Conservation (phyloP, 2,888 invertebrate species). For the Xanthorhoe spadicearia region DNA sequence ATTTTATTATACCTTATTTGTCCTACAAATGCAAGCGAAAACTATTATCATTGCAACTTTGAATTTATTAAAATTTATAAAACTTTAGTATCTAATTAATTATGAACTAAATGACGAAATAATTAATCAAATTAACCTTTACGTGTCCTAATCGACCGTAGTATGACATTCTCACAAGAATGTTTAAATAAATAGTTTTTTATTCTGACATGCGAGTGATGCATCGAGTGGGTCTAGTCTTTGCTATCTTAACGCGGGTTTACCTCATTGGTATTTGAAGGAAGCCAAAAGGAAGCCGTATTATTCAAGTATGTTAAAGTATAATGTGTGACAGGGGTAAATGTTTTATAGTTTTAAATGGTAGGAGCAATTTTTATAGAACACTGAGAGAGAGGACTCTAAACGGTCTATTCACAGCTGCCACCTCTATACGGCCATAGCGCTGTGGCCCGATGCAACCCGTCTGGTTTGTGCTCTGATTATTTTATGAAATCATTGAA, state of each 20-base stretch:
- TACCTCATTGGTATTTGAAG: no score
- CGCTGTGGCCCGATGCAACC: no score
- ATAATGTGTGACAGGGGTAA: not conserved
- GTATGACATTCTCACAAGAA: conserved; percentile 58
- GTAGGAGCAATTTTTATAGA: no score
- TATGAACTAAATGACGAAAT: conserved; percentile 27
- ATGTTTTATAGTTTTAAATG: no score
- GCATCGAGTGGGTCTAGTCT: conserved; percentile 25
- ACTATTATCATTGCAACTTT: conserved; percentile 2
- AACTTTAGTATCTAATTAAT: not conserved
- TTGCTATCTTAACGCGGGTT: not conserved
- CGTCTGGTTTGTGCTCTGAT: no score
- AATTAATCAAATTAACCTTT: conserved; percentile 49
- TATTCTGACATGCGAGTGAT: conserved; percentile 50
- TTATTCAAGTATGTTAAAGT: no score
- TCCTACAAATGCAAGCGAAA: not conserved
- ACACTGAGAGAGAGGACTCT: no score
- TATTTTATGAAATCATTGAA: no score
- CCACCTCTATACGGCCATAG: no score
- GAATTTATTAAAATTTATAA: conserved; percentile 9
- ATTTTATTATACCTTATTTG: conserved; percentile 1
- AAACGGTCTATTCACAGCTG: no score
- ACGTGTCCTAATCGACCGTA: conserved; percentile 64
- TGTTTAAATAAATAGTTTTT: conserved; percentile 15
- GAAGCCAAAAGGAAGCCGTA: no score